Conservation (phyloP, 2,888 invertebrate genomes). For the Rapana venosa region DNA sequence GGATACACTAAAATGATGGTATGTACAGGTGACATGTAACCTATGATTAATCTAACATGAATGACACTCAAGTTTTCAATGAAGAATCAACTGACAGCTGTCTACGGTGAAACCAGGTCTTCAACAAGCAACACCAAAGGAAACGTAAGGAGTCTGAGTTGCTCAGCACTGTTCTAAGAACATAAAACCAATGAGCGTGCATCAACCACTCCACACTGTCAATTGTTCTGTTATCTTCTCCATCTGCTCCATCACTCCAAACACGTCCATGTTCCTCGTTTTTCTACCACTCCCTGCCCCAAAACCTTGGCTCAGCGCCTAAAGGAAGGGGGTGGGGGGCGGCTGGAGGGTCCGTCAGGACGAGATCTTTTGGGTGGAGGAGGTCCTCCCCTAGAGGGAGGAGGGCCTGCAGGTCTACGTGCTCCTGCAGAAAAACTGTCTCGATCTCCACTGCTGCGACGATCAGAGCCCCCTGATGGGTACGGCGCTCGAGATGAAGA, state of each 20-base stretch:
- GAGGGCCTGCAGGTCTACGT: constrained; percentile 59
- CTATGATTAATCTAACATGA: no score
- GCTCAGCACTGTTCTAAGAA: background rate
- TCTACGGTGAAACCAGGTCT: no score
- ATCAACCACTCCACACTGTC: background rate
- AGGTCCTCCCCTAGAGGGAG: constrained; percentile 61
- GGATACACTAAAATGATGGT: no score
- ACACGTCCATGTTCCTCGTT: background rate
- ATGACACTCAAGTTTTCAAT: no score
- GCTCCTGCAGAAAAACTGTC: constrained; percentile 55
- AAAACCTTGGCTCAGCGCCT: constrained; percentile 41
- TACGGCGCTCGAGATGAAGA: constrained; percentile 47
- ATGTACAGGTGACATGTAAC: no score
- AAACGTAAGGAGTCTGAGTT: background rate
- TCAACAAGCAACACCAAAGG: no score
- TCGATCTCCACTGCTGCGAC: constrained; percentile 56
- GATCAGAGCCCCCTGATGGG: constrained; percentile 46
- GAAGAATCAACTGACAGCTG: no score
- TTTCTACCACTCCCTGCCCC: background rate
- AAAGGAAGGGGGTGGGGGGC: constrained; percentile 48
- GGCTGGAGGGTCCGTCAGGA: constrained; percentile 57
- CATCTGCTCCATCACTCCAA: background rate
- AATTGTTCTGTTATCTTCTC: background rate
- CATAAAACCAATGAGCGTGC: background rate
- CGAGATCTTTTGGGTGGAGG: constrained; percentile 64